A percentile compares a stretch with the other conserved stretches of the same genome.
Evolutionary conservation across 2,888 invertebrate genomes (phyloP).

Genomic region (Diloba caeruleocephala): DNA sequence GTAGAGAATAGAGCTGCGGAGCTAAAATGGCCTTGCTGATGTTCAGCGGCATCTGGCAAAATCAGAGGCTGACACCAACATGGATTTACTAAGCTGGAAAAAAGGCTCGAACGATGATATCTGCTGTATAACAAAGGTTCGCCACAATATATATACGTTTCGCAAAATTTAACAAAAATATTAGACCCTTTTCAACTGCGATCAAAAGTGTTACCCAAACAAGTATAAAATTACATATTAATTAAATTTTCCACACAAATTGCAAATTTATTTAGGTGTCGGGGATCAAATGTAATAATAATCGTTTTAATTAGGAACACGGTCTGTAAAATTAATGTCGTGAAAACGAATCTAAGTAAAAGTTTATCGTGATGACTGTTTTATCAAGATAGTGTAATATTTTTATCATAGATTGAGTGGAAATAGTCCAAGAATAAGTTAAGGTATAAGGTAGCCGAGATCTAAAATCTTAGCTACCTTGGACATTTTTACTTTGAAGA

Average conservation of each 20-base stretch:
- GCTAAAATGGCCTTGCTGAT: too few species aligned
- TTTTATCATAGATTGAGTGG: too few species aligned
- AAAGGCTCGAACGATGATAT: too few species aligned
- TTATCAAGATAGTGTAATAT: too few species aligned
- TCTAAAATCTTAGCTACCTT: too few species aligned
- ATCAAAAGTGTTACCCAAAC: slow-evolving; percentile 38
- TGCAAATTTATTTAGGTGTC: slow-evolving; percentile 39
- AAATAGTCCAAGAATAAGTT: too few species aligned
- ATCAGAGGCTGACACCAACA: too few species aligned
- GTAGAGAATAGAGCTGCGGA: too few species aligned
- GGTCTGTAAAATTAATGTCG: neutral
- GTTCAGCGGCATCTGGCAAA: too few species aligned
- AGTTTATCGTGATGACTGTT: slow-evolving; percentile 7
- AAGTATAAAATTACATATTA: slow-evolving; percentile 43
- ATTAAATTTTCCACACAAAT: slow-evolving; percentile 29
- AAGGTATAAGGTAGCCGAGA: too few species aligned
- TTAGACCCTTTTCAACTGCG: slow-evolving; percentile 39
- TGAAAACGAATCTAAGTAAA: neutral
- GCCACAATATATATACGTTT: slow-evolving; percentile 11
- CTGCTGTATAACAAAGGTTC: slow-evolving; percentile 16
- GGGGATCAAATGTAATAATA: slow-evolving; percentile 9
- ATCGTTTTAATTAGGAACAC: neutral
- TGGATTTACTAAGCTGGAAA: too few species aligned
- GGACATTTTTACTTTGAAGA: too few species aligned
- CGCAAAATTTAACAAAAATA: slow-evolving; percentile 32